Conservation (phyloP, 2,888 invertebrate genomes). For the Volucella inanis region DNA sequence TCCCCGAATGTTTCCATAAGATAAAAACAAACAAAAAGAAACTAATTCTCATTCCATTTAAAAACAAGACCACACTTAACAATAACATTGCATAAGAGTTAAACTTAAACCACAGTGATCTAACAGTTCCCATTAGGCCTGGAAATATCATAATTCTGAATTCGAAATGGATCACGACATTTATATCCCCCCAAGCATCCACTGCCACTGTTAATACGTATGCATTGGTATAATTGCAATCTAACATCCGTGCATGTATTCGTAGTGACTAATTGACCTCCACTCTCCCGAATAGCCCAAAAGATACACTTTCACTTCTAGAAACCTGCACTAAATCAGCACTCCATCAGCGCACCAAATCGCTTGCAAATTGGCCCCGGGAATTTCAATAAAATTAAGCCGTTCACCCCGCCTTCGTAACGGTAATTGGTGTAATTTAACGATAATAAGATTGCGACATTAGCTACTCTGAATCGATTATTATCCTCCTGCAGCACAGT, state of each 20-base stretch:
- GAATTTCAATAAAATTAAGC: conserved; percentile 1
- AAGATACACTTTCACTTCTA: conserved; percentile 5
- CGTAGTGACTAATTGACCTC: conserved; percentile 3
- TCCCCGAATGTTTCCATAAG: background rate
- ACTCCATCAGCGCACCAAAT: too few relatives aligned
- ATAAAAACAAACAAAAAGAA: too few relatives aligned
- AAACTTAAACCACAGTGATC: background rate
- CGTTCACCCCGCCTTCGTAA: background rate
- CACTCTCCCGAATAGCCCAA: background rate
- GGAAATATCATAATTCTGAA: conserved; percentile 11
- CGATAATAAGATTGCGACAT: conserved; percentile 37
- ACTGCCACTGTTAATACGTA: background rate
- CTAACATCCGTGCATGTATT: too few relatives aligned
- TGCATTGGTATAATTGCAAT: too few relatives aligned
- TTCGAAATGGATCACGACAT: conserved; percentile 1
- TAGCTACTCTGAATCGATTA: conserved; percentile 7
- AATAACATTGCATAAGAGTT: conserved; percentile 23
- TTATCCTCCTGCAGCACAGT: background rate
- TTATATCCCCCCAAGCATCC: conserved; percentile 1
- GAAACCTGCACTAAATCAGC: too few relatives aligned
- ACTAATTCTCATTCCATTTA: background rate
- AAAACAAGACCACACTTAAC: background rate
- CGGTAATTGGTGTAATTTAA: conserved; percentile 43
- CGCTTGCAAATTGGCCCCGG: too few relatives aligned
- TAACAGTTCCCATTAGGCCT: conserved; percentile 2